These are phyloP conservation scores for Tineola bisselliella DNA, from an alignment of 2,888 invertebrate genomes.

Conservation along the genomic window DNA sequence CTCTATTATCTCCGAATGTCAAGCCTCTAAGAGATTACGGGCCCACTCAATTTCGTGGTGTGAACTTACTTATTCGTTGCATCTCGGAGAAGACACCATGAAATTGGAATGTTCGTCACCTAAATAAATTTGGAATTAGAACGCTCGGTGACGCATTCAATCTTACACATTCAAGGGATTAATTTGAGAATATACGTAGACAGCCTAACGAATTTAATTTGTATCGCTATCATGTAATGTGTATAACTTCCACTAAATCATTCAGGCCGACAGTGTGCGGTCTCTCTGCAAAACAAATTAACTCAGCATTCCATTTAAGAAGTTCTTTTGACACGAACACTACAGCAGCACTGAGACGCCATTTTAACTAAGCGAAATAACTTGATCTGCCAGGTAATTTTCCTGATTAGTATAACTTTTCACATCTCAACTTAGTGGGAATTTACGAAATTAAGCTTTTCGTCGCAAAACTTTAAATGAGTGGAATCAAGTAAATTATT, in stretches of 20 bases:
- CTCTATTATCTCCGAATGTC: constrained; percentile 9
- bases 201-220: constrained; percentile 8
- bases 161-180: constrained; percentile 1
- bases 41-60: constrained; percentile 13
- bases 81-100: not conserved
- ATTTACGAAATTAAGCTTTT: not conserved
- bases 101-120: constrained; percentile 6
- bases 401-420: constrained; percentile 5
- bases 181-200: constrained; percentile 2
- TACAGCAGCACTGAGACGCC: not conserved
- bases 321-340: not conserved
- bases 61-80: constrained; percentile 8
- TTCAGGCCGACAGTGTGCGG: not conserved
- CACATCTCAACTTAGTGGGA: not conserved
- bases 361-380: constrained; percentile 7
- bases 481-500: not conserved
- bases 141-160: constrained; percentile 10
- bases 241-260: not conserved
- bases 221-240: constrained; percentile 3
- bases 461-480: not conserved
- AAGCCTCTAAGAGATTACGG: constrained; percentile 10
- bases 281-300: not conserved
- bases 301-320: constrained; percentile 4
- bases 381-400: not conserved
- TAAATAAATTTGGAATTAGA: constrained; percentile 9